Evolutionary conservation across 1,140 invertebrate genomes (phyloP), one percentile per base, ranked within the genome.

Genomic region (Hirudo medicinalis): DNA sequence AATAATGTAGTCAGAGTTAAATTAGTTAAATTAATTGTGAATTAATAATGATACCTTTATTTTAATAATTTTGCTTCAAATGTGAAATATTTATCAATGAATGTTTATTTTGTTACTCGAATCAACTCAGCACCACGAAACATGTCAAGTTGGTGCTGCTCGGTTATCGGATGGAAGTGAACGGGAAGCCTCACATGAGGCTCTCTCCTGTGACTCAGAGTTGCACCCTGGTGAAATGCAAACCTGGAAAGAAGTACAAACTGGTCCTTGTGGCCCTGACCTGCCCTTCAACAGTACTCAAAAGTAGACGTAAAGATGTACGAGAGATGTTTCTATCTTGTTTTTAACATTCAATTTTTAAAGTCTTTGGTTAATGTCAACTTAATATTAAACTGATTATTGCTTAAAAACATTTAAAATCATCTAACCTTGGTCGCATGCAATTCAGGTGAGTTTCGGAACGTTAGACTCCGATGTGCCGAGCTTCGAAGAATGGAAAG

Each of bases 151-250:
- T 80, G 69, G 78, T 78, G 69, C 74, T 83, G 20, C 78, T 79
- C 66, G 82, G 81, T 2, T 83, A 83, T 72, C 78, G 80, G 72
- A 73, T 83, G 25, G 79, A 81, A 71, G 78, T 83, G n/a, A 83
- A 83, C 75, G 80, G 78, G 13, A 80, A 79, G 67, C 76, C 78
- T 25, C 80, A 82, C 71, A 76, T 76, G 67, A 76, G 76, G 69
- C 71, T 82, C 76, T 43, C 77, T 70, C 72, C 74, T 71, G 74
- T 70, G 71, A 73, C 78, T n/a, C 79, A 80, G 67, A 79, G 75
- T 54, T 81, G 80, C 75, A 78, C 78, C 6, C 76, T 83, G 67
- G 80, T 79, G 32, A 82, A 82, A 72, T 83, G 81, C 75, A 79
- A 79, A 74, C 77, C 80, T 36, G 79, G 80, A 32, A 79, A 79